phyloP scores from a whole-genome alignment of 2,797 vertebrate species.

The Parambassis ranga region DNA sequence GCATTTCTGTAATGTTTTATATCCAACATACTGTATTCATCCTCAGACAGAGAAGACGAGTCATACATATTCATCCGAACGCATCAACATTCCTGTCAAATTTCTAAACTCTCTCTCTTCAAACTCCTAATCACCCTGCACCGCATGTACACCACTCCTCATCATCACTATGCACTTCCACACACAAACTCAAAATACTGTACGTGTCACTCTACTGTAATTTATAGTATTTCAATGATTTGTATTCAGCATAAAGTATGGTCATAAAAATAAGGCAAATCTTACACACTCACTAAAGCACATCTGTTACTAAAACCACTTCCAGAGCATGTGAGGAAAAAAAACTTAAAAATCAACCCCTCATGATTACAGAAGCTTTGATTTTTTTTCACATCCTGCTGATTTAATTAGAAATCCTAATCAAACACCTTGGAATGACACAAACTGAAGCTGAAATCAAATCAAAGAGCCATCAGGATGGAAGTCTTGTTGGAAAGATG shows the following conservation, averaged over 20 bases:
- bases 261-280: not conserved
- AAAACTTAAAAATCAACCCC: too few species aligned
- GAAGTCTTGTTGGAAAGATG: slow-evolving; percentile 38
- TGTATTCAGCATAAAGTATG: not conserved
- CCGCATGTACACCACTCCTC: not conserved
- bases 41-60: not conserved
- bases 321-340: too few species aligned
- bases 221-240: not conserved
- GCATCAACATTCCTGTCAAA: not conserved
- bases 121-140: not conserved
- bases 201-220: not conserved
- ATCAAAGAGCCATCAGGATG: slow-evolving; percentile 48
- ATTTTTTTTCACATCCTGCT: slow-evolving; percentile 34
- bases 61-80: slow-evolving; percentile 8
- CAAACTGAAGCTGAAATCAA: slow-evolving; percentile 40
- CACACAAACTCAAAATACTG: not conserved
- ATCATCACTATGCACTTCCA: not conserved
- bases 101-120: not conserved
- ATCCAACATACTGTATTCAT: not conserved
- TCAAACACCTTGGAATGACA: slow-evolving; percentile 43
- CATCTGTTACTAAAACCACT: too few species aligned
- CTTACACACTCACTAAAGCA: not conserved
- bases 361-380: slow-evolving; percentile 18
- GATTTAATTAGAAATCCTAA: slow-evolving; percentile 51
- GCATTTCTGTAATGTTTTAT: not conserved